Evolutionary conservation across 1,140 invertebrate genomes (phyloP).

Genomic region (Drosophila dunni): DNA sequence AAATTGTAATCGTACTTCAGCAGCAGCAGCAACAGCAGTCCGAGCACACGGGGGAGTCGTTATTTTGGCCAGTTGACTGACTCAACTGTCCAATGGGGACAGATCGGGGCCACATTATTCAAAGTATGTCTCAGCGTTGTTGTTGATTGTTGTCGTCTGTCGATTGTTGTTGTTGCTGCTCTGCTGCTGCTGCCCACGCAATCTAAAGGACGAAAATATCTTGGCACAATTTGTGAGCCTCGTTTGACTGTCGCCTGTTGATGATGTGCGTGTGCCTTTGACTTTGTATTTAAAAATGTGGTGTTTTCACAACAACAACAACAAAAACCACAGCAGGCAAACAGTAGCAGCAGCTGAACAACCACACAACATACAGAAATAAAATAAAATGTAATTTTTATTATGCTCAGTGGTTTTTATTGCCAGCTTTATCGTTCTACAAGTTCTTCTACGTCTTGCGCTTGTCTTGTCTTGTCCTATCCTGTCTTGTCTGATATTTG

Average conservation of each 20-base stretch:
- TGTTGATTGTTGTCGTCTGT: background rate
- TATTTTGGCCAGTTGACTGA: constrained; percentile 39
- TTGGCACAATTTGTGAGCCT: constrained; percentile 64
- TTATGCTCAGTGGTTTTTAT: constrained; percentile 82
- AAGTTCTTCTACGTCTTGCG: constrained; percentile 59
- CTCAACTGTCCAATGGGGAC: constrained; percentile 27
- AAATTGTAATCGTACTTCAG: constrained; percentile 66
- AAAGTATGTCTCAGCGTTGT: constrained; percentile 40
- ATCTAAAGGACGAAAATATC: constrained; percentile 65
- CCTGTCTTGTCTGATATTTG: constrained; percentile 72
- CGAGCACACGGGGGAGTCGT: constrained; percentile 69
- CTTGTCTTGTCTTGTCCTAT: constrained; percentile 45
- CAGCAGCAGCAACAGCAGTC: constrained; percentile 45
- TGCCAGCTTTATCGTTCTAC: constrained; percentile 80
- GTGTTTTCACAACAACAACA: constrained; percentile 37
- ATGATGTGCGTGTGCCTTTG: constrained; percentile 66
- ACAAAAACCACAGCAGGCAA: constrained; percentile 16
- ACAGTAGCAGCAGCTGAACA: background rate
- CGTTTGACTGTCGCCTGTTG: constrained; percentile 49
- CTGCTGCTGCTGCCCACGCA: constrained; percentile 57
- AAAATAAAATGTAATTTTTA: constrained; percentile 84
- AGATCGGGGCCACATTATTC: constrained; percentile 58
- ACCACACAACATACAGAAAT: constrained; percentile 58
- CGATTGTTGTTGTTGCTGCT: background rate
- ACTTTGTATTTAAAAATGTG: constrained; percentile 77